Conservation (phyloP, 2,113 vertebrate species). For the Cyphomyrus plagiostoma region DNA sequence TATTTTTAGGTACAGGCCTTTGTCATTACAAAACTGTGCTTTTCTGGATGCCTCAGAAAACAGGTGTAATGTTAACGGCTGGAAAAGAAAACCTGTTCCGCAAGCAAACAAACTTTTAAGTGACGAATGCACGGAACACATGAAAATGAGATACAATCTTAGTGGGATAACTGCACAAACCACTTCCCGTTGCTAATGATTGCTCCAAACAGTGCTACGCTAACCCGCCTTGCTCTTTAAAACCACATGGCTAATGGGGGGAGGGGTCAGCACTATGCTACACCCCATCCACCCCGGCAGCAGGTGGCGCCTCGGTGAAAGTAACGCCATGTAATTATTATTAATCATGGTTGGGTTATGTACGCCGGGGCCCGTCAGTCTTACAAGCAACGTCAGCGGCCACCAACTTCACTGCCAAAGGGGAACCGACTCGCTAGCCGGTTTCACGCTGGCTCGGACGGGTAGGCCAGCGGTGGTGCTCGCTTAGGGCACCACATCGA, state of each 20-base stretch:
- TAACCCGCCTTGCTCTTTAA: background rate
- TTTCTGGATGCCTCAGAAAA: background rate
- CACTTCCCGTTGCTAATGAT: background rate
- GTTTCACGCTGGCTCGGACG: background rate
- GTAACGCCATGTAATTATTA: background rate
- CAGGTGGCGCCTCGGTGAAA: background rate
- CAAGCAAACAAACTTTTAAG: background rate
- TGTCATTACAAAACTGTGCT: background rate
- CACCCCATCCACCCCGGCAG: background rate
- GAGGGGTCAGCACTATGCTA: background rate
- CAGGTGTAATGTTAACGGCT: background rate
- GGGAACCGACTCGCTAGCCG: too few species aligned
- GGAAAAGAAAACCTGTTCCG: background rate
- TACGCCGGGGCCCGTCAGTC: too few species aligned
- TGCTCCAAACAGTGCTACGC: background rate
- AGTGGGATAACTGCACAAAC: background rate
- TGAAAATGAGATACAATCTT: background rate
- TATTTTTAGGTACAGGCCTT: background rate
- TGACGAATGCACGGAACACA: background rate
- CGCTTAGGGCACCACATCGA: background rate
- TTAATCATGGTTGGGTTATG: background rate
- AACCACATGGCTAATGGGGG: background rate
- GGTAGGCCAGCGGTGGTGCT: background rate
- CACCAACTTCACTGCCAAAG: too few species aligned
- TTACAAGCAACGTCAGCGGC: too few species aligned